Evolutionary conservation across 1,140 invertebrate species (phyloP), one percentile per base, ranked within the genome.

Genomic region (Sitodiplosis mosellana): DNA sequence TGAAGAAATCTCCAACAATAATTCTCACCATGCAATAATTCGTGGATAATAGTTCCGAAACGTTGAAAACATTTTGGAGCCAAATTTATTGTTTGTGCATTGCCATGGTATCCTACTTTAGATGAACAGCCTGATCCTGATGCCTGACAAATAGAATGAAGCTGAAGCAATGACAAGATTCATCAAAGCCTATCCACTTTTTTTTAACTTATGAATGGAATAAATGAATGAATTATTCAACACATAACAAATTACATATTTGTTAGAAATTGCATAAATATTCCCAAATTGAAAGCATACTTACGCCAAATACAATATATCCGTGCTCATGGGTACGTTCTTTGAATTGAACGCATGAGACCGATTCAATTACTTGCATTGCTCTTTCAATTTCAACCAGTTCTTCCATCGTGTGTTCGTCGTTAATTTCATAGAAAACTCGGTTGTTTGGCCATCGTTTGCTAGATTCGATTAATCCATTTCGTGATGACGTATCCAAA

Each of bases 21-120:
- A 10, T 36, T 36, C n/a, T 15, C 12, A n/a, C 27, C 54, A 53
- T 82, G 80, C 43, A 80, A 64, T 7, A 82, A 56, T 57, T 83
- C 80, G 49, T 83, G 80, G 8, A 80, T 67, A 15, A 81, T 66
- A 3, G 71, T 73, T 11, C 69, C 71, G 45, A 48, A 56, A 51
- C 15, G 63, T 6, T 64, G 58, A 47, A 63, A 65, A 3, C 54
- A 55, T 0, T 12, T 15, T 43, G 58, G 59, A 20, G 57, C 36
- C 1, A 70, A 50, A 51, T 70, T 69, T 33, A 70, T 48, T 15
- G 61, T 59, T 56, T 73, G 70, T 14, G 55, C 55, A 1, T 60
- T 60, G 12, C 65, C 64, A 51, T 64, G 56, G 47, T 65, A 70
- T 0, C 70, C 71, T 0, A 73, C 63, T 60, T 61, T 54, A 22